Percentiles rank a stretch among this genome's conserved stretches.
Evolutionary conservation across 92 coral and sea anemone genomes (phyloP).

Genomic region (Scolanthus callimorphus): DNA sequence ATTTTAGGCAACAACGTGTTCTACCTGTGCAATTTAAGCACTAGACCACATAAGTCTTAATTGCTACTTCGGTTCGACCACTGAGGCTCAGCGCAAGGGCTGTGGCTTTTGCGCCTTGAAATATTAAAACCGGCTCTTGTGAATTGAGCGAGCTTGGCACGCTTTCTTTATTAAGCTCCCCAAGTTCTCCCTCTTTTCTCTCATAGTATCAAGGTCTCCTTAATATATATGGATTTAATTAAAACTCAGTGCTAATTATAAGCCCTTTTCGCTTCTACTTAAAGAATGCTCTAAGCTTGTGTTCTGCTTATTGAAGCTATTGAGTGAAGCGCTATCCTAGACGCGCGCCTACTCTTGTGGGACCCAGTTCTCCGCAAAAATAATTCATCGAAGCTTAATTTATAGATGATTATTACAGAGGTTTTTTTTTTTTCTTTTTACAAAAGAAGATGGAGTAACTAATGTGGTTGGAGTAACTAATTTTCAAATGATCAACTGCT

Average conservation of each 20-base stretch:
- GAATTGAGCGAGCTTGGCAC: too few species aligned
- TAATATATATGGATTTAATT: constrained; percentile 17
- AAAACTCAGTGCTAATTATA: constrained; percentile 28
- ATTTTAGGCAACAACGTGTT: too few species aligned
- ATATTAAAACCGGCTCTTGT: not conserved
- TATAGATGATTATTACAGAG: constrained; percentile 67
- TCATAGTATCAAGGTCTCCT: constrained; percentile 1
- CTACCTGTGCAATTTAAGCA: too few species aligned
- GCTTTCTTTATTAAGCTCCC: constrained; percentile 5
- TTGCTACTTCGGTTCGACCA: not conserved
- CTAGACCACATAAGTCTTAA: not conserved
- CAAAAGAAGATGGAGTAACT: too few species aligned
- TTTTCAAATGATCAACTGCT: too few species aligned
- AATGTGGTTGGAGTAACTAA: too few species aligned
- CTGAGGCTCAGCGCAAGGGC: not conserved
- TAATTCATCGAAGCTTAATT: constrained; percentile 82
- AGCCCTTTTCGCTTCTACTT: constrained; percentile 15
- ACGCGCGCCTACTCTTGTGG: too few species aligned
- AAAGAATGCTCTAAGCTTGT: too few species aligned
- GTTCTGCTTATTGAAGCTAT: too few species aligned
- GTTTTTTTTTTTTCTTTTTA: not conserved
- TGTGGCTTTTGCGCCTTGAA: not conserved
- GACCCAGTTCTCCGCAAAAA: constrained; percentile 71
- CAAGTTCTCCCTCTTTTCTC: not conserved
- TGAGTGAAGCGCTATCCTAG: too few species aligned